These are phyloP conservation scores for Merodon equestris DNA, from an alignment of 2,888 invertebrate genomes.

Conservation along the genomic window DNA sequence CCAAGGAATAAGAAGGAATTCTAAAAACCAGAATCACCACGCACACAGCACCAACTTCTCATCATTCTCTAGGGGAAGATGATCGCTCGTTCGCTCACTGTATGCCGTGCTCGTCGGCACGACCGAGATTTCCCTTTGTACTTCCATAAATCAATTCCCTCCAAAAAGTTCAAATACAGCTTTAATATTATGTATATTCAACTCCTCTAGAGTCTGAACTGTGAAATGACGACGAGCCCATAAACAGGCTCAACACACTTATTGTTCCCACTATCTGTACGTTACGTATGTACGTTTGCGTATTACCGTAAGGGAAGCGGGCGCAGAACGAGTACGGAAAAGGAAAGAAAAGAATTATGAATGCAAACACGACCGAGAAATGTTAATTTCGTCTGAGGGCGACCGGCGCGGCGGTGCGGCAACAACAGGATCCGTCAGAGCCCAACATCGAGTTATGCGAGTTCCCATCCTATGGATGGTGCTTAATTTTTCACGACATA, in stretches of 20 bases:
- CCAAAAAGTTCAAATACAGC: constrained; percentile 64
- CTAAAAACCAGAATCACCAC: constrained; percentile 65
- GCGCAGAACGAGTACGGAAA: constrained; percentile 1
- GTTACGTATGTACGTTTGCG: background rate
- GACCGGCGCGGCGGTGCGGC: constrained; percentile 13
- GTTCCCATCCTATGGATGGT: constrained; percentile 40
- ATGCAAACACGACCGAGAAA: constrained; percentile 68
- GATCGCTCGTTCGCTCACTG: background rate
- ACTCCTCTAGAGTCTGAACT: background rate
- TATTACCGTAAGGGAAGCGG: constrained; percentile 51
- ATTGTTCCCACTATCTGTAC: constrained; percentile 41
- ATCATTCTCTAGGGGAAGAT: too few relatives aligned
- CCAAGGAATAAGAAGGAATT: constrained; percentile 40
- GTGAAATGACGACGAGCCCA: constrained; percentile 33
- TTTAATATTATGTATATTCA: constrained; percentile 55
- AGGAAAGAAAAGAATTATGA: constrained; percentile 62
- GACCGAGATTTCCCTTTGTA: constrained; percentile 63
- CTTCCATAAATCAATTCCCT: constrained; percentile 67
- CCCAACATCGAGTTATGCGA: background rate
- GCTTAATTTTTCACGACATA: constrained; percentile 55
- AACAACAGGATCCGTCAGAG: constrained; percentile 52
- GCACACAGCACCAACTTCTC: constrained; percentile 34
- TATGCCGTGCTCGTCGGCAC: constrained; percentile 46
- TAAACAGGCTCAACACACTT: constrained; percentile 56
- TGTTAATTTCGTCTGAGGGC: constrained; percentile 68